Conservation (phyloP, 30 jellyfish, hydroid and myxozoan genomes). For the Cassiopea andromeda region DNA sequence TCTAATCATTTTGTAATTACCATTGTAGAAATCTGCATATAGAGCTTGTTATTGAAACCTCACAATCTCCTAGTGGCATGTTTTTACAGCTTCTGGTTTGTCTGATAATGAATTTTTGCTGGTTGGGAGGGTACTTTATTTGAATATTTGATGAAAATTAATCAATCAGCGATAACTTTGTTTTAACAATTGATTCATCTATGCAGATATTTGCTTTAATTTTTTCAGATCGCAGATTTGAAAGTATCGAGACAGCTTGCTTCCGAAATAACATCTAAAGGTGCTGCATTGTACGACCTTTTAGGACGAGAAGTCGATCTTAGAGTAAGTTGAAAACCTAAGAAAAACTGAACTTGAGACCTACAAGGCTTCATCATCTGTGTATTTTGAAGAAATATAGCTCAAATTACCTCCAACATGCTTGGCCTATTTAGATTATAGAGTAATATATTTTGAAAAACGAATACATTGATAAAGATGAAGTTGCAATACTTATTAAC, state of each 20-base stretch:
- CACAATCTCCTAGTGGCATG: not conserved
- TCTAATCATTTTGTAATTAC: not conserved
- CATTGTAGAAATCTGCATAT: not conserved
- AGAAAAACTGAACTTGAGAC: too few relatives aligned
- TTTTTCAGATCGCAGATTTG: constrained; percentile 77
- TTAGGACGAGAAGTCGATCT: constrained; percentile 93
- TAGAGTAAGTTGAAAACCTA: constrained; percentile 57
- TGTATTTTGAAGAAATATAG: too few relatives aligned
- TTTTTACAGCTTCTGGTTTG: not conserved
- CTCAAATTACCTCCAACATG: too few relatives aligned
- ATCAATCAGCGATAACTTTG: not conserved
- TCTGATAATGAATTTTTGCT: not conserved
- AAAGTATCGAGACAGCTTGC: constrained; percentile 90
- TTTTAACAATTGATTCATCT: not conserved
- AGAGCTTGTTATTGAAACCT: not conserved
- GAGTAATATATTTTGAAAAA: too few relatives aligned
- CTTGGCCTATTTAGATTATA: too few relatives aligned
- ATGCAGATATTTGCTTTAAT: not conserved
- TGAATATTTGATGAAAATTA: not conserved
- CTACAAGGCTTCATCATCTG: too few relatives aligned
- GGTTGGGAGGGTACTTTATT: not conserved
- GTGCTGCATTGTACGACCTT: constrained; percentile 83
- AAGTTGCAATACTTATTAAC: too few relatives aligned
- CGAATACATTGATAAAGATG: too few relatives aligned
- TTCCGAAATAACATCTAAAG: constrained; percentile 91